phyloP scores from a whole-genome alignment of 1,140 invertebrate species.

The Drosophila pectinifera region DNA sequence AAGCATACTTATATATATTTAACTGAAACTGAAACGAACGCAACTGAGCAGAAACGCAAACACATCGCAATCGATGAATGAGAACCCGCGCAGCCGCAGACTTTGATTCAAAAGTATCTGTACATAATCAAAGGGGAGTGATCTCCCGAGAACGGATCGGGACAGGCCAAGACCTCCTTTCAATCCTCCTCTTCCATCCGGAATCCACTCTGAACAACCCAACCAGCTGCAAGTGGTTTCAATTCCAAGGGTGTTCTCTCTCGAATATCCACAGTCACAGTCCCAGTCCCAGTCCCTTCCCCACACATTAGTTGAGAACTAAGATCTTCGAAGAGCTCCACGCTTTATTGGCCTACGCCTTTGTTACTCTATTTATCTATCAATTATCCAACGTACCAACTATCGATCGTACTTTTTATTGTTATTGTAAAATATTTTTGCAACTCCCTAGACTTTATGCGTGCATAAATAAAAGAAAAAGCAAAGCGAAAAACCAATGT shows the following conservation, averaged over 20 bases:
- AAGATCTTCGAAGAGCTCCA: conserved; percentile 25
- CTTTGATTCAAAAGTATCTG: conserved; percentile 16
- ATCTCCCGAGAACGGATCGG: conserved; percentile 15
- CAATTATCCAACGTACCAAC: conserved; percentile 55
- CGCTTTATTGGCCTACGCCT: conserved; percentile 54
- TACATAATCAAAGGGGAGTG: neutral
- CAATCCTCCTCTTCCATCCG: neutral
- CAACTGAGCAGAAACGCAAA: conserved; percentile 33
- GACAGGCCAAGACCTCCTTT: conserved; percentile 4
- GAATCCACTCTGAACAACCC: conserved; percentile 15
- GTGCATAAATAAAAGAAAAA: conserved; percentile 36
- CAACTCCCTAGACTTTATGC: conserved; percentile 57
- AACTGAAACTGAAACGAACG: conserved; percentile 39
- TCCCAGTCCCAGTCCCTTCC: neutral
- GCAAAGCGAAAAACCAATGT: conserved; percentile 2
- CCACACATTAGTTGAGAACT: conserved; percentile 23
- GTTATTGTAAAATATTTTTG: conserved; percentile 68
- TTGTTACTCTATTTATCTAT: conserved; percentile 48
- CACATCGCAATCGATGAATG: conserved; percentile 2
- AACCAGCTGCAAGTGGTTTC: conserved; percentile 42
- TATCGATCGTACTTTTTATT: conserved; percentile 60
- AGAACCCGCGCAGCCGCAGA: conserved; percentile 13
- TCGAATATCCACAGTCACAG: neutral
- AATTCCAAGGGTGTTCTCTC: conserved; percentile 13
- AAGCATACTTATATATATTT: conserved; percentile 30